Evolutionary conservation across 2,797 vertebrate species (phyloP).

Genomic region (Pogonophryne albipinna): DNA sequence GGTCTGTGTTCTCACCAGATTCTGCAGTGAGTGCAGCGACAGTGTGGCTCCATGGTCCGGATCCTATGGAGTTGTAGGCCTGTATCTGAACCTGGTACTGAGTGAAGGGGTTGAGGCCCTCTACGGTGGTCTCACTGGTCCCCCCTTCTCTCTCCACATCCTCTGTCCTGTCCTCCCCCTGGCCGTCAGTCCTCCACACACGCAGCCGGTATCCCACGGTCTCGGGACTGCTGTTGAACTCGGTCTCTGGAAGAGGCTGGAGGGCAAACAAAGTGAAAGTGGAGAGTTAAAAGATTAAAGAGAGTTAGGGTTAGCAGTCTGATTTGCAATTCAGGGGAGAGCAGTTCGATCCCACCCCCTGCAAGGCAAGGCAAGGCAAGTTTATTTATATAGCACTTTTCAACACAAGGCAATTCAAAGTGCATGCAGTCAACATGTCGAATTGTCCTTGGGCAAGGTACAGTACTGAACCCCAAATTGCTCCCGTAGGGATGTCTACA

Average conservation of each 20-base stretch:
- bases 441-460: no score
- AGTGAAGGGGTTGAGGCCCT: conserved; percentile 91
- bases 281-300: background rate
- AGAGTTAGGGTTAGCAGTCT: background rate
- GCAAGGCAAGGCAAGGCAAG: no score
- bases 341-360: no score
- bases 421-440: no score
- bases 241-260: conserved; percentile 90
- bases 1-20: conserved; percentile 83
- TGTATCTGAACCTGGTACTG: conserved; percentile 93
- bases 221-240: conserved; percentile 93
- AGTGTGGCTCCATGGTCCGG: conserved; percentile 91
- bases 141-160: conserved; percentile 76
- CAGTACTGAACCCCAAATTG: no score
- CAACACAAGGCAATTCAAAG: no score
- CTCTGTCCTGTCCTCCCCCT: conserved; percentile 65
- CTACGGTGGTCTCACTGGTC: conserved; percentile 84
- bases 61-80: conserved; percentile 93
- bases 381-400: no score
- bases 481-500: no score
- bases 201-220: conserved; percentile 91
- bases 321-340: no score
- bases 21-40: conserved; percentile 89
- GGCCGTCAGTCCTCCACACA: conserved; percentile 83
- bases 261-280: conserved; percentile 8